These are phyloP conservation scores for Cyrtonyx montezumae DNA, from an alignment of 2,113 vertebrate genomes.

Conservation along the genomic window DNA sequence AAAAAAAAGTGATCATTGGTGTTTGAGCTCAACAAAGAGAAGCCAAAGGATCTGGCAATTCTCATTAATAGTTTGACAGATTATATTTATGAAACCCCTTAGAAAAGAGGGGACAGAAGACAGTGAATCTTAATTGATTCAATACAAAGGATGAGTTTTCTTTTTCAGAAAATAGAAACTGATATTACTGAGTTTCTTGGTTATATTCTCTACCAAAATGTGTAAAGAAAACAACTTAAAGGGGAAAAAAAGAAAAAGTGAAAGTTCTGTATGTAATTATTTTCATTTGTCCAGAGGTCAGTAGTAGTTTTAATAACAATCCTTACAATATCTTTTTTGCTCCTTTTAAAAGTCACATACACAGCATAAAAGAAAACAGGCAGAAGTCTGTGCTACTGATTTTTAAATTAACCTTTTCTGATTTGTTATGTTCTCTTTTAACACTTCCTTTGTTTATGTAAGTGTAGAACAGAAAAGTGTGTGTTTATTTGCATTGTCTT, in stretches of 20 bases:
- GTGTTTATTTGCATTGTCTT: not conserved
- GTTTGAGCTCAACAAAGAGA: not conserved
- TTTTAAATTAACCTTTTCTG: not conserved
- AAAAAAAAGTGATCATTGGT: not conserved
- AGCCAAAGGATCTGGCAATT: not conserved
- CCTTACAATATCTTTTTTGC: not conserved
- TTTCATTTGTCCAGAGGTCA: not conserved
- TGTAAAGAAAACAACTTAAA: not conserved
- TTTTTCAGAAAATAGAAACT: not conserved
- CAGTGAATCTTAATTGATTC: not conserved
- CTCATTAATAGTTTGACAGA: not conserved
- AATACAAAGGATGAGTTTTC: not conserved
- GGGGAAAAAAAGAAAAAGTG: not conserved
- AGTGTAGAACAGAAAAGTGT: not conserved
- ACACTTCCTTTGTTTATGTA: not conserved
- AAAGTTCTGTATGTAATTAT: not conserved
- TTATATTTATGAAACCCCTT: not conserved
- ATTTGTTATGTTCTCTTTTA: not conserved
- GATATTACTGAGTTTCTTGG: not conserved
- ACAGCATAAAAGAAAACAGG: not conserved
- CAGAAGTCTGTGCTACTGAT: rapidly evolving
- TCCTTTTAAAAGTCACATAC: not conserved
- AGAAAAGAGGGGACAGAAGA: not conserved
- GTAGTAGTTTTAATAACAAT: not conserved
- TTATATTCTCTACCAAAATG: not conserved